Percentiles rank a stretch among this genome's conserved stretches.
phyloP scores from a whole-genome alignment of 2,113 vertebrate species.

The Steatornis caripensis region DNA sequence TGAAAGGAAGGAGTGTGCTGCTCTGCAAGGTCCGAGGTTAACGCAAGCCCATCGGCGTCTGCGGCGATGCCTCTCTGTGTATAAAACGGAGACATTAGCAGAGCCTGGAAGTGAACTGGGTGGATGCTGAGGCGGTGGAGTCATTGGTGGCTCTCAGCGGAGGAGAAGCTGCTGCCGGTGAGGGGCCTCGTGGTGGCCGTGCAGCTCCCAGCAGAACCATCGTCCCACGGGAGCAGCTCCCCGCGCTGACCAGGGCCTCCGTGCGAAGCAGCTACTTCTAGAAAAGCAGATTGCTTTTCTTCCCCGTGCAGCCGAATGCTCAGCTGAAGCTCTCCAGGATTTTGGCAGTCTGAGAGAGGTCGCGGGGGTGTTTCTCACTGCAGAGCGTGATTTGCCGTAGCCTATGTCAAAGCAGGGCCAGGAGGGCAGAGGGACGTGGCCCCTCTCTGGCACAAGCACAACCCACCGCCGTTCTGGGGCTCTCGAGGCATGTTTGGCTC shows the following conservation, averaged over 20 bases:
- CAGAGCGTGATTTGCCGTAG: not conserved
- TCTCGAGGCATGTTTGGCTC: not conserved
- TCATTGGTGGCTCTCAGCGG: not conserved
- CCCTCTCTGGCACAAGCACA: fast-evolving
- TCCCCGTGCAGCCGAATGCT: fast-evolving
- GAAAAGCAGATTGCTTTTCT: not conserved
- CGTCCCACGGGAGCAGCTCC: not conserved
- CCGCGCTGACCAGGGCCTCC: fast-evolving
- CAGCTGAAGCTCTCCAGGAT: not conserved
- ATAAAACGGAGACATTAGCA: not conserved
- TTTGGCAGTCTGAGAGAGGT: not conserved
- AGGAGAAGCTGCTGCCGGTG: not conserved
- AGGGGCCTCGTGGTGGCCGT: fast-evolving
- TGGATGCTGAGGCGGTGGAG: fast-evolving
- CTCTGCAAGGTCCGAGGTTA: not conserved
- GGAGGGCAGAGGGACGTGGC: not conserved
- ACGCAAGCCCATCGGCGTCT: not conserved
- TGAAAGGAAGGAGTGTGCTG: not conserved
- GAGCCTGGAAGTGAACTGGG: not conserved
- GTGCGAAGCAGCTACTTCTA: fast-evolving
- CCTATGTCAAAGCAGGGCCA: not conserved
- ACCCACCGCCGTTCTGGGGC: fast-evolving
- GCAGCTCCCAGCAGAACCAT: not conserved
- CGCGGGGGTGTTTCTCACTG: not conserved
- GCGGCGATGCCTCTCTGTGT: not conserved